phyloP scores from a whole-genome alignment of 2,113 vertebrate genomes.

The Gymnogyps californianus region DNA sequence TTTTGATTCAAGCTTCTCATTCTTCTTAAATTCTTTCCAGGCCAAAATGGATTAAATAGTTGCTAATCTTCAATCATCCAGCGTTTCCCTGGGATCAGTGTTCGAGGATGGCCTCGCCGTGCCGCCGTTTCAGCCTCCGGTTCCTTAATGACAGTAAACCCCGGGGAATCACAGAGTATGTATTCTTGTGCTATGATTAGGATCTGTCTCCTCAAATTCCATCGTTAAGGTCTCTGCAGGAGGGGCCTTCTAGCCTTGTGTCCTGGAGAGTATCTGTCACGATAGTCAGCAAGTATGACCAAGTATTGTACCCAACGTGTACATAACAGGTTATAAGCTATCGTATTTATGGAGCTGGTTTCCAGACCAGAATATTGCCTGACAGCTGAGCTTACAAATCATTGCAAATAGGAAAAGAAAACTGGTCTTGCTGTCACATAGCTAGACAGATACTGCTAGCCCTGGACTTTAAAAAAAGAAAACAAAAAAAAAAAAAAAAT shows the following conservation, averaged over 20 bases:
- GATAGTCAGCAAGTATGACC: neutral
- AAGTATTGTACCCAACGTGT: neutral
- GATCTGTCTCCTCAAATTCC: neutral
- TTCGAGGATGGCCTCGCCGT: neutral
- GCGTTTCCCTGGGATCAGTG: neutral
- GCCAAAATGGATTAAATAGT: slow-evolving; percentile 53
- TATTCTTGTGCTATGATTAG: neutral
- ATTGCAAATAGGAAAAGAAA: neutral
- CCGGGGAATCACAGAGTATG: neutral
- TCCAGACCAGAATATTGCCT: neutral
- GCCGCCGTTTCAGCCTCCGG: neutral
- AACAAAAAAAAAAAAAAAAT: neutral
- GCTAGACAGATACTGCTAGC: neutral
- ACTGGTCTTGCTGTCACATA: neutral
- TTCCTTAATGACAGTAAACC: neutral
- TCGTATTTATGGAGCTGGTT: neutral
- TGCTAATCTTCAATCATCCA: slow-evolving; percentile 54
- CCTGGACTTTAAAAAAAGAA: neutral
- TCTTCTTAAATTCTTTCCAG: slow-evolving; percentile 60
- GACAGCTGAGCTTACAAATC: neutral
- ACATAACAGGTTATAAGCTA: neutral
- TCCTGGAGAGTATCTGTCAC: neutral
- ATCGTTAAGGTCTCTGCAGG: neutral
- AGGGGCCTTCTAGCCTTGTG: neutral
- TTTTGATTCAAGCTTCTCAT: slow-evolving; percentile 50